Percentiles rank a stretch among this genome's conserved stretches.
Conservation (phyloP, 2,113 vertebrate species). For the Platycercus adscitus region DNA sequence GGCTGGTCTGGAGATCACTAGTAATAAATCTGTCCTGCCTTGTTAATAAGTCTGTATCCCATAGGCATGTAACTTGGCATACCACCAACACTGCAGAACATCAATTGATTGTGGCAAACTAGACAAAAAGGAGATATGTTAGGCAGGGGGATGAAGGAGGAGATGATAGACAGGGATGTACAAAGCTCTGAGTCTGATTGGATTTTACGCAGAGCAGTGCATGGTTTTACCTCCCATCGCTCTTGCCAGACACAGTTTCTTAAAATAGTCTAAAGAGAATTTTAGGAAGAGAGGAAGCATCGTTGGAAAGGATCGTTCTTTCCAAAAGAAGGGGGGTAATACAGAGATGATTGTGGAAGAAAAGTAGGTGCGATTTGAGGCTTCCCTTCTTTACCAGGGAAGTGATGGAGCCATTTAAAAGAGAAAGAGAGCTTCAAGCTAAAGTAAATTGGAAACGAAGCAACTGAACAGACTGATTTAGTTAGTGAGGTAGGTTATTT, state of each 20-base stretch:
- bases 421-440: background rate
- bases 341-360: background rate
- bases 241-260: background rate
- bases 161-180: accelerated
- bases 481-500: background rate
- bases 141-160: background rate
- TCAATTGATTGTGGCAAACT: background rate
- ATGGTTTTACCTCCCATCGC: background rate
- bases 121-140: background rate
- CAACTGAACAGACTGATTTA: background rate
- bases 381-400: background rate
- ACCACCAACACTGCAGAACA: background rate
- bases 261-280: background rate
- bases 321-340: background rate
- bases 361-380: background rate
- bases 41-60: background rate
- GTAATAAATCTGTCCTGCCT: background rate
- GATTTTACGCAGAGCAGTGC: background rate
- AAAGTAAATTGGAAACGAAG: background rate
- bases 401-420: background rate
- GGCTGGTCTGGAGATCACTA: background rate
- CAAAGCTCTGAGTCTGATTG: background rate
- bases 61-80: background rate
- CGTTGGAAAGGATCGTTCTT: background rate
- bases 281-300: background rate